phyloP scores from a whole-genome alignment of 2,888 invertebrate genomes.

The Harpalus rubripes region DNA sequence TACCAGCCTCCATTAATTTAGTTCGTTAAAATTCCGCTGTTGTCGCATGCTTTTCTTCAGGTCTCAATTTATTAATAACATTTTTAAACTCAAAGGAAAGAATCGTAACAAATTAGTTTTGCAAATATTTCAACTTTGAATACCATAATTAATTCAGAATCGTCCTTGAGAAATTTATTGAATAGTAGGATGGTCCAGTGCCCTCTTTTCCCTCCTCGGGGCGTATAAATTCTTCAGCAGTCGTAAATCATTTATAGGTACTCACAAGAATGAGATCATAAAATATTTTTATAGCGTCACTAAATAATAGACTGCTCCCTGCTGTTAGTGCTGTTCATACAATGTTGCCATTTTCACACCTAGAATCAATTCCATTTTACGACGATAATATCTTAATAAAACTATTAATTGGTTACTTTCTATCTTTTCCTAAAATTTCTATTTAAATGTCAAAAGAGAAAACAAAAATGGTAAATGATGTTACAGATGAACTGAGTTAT shows the following conservation, averaged over 20 bases:
- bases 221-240: background rate
- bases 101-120: background rate
- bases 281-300: slow-evolving; percentile 21
- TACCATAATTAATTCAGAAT: background rate
- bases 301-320: slow-evolving; percentile 37
- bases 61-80: too few species aligned
- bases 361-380: slow-evolving; percentile 15
- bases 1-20: too few species aligned
- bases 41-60: too few species aligned
- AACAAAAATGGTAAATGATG: slow-evolving; percentile 19
- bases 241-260: slow-evolving; percentile 38
- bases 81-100: too few species aligned
- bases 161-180: slow-evolving; percentile 10
- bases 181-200: slow-evolving; percentile 12
- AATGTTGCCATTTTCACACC: slow-evolving; percentile 32
- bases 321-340: background rate
- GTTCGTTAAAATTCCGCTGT: too few species aligned
- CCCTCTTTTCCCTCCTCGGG: slow-evolving; percentile 11
- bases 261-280: slow-evolving; percentile 23
- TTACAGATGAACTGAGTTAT: slow-evolving; percentile 17
- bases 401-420: slow-evolving; percentile 13
- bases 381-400: slow-evolving; percentile 24
- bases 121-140: background rate
- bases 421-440: slow-evolving; percentile 23
- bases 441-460: slow-evolving; percentile 31